Conservation (phyloP, 2,888 invertebrate species). For the Thereva nobilitata region DNA sequence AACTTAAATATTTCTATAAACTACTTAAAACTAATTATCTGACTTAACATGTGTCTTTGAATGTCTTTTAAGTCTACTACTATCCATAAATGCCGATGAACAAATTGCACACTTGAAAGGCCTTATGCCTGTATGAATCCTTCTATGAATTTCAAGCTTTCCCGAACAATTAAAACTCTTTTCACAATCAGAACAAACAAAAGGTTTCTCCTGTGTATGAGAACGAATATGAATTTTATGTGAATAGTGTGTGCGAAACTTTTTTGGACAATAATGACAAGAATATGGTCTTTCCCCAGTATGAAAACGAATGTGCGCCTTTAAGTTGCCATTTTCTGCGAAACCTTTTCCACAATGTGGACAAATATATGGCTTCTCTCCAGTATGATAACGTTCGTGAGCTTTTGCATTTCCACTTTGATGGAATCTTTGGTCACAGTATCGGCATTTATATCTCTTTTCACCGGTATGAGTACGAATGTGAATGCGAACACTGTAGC, state of each 20-base stretch:
- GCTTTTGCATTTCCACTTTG: constrained; percentile 39
- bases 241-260: constrained; percentile 40
- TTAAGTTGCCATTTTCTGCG: constrained; percentile 41
- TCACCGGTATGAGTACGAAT: constrained; percentile 38
- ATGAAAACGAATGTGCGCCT: constrained; percentile 41
- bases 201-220: constrained; percentile 41
- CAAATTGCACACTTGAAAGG: constrained; percentile 40
- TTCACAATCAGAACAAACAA: constrained; percentile 39
- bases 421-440: constrained; percentile 41
- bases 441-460: constrained; percentile 40
- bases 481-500: constrained; percentile 39
- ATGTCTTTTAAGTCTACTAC: constrained; percentile 39
- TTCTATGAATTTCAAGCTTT: constrained; percentile 38
- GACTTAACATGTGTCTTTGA: constrained; percentile 38
- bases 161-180: constrained; percentile 42
- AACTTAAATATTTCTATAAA: not conserved
- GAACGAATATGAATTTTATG: constrained; percentile 41
- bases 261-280: constrained; percentile 38
- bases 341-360: constrained; percentile 41
- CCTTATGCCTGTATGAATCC: constrained; percentile 40
- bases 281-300: constrained; percentile 41
- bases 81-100: constrained; percentile 39
- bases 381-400: constrained; percentile 42
- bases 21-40: not conserved
- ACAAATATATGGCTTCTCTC: constrained; percentile 42